Percentiles rank a stretch among this genome's conserved stretches.
phyloP scores from a whole-genome alignment of 2,113 vertebrate species.

The Saccopteryx leptura region DNA sequence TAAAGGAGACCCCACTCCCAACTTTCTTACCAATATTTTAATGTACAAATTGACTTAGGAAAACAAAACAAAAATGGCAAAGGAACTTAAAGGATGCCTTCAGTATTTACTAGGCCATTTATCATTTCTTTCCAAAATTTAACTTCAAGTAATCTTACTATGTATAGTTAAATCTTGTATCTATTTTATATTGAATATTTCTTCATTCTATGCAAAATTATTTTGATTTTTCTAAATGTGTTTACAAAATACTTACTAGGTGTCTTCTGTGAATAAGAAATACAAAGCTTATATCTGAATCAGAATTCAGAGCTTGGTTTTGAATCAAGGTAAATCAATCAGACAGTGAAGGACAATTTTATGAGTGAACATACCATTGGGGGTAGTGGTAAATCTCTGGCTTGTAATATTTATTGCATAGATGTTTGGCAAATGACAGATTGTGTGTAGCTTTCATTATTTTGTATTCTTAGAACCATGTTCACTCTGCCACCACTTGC shows the following conservation, averaged over 20 bases:
- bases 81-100: neutral
- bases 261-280: neutral
- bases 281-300: neutral
- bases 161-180: neutral
- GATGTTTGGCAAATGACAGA: neutral
- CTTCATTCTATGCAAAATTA: neutral
- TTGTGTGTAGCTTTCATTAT: neutral
- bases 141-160: neutral
- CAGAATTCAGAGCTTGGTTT: constrained; percentile 32
- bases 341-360: neutral
- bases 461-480: neutral
- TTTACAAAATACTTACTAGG: constrained; percentile 14
- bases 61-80: neutral
- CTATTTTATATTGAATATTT: neutral
- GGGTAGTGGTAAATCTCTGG: neutral
- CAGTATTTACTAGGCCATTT: neutral
- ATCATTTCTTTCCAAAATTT: constrained; percentile 19
- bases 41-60: constrained; percentile 34
- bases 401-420: neutral
- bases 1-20: neutral
- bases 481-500: neutral
- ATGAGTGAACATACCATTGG: neutral
- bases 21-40: constrained; percentile 41
- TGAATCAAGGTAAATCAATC: neutral
- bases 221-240: neutral